Evolutionary conservation across 2,888 invertebrate species (phyloP), one percentile per base, ranked within the genome.

Genomic region (Eupeodes latifasciatus): DNA sequence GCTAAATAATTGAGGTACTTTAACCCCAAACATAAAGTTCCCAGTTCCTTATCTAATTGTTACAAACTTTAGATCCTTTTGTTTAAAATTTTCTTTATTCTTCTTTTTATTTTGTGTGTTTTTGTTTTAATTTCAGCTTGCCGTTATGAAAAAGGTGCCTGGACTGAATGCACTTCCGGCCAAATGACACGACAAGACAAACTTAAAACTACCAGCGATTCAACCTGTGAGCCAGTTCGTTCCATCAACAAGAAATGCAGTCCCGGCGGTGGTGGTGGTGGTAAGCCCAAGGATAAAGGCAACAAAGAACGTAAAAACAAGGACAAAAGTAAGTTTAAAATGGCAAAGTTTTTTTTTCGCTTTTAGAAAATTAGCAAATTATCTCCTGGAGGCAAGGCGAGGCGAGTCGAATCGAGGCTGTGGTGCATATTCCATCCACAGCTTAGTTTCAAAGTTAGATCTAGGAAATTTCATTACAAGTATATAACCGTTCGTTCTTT

Each of bases 121-220:
- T 36, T 71, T 27, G 27, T 27, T 19, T 72, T 59, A 11, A 14
- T 88, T 91, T 90, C 91, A 94, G 98, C 97, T 90, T 98, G 98
- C 94, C 96, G 97, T 90, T 98, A 98, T 93, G 97, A 97, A 91
- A 98, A 97, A 93, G 97, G 97, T n/a, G 94, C 96, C 81, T 98
- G 98, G 97, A 96, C 96, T 91, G 97, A 96, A 92, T 98, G 98
- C 94, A 94, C 95, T 89, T 96, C 96, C 91, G 96, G 96, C 88
- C 95, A 96, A 94, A 97, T 97, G 96, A 96, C 96, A 90, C 95
- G 98, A 92, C 96, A 96, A 91, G 97, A 98, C 93, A 96, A 96
- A 94, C 94, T 98, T 91, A 97, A 97, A 94, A 94, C 96, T 71
- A 96, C 97, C 92, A 96, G 96, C 91, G 97, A 97, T 92, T 94